Base-by-base conservation (phyloP, 2,888 invertebrate genomes). In the Acronicta alni region DNA sequence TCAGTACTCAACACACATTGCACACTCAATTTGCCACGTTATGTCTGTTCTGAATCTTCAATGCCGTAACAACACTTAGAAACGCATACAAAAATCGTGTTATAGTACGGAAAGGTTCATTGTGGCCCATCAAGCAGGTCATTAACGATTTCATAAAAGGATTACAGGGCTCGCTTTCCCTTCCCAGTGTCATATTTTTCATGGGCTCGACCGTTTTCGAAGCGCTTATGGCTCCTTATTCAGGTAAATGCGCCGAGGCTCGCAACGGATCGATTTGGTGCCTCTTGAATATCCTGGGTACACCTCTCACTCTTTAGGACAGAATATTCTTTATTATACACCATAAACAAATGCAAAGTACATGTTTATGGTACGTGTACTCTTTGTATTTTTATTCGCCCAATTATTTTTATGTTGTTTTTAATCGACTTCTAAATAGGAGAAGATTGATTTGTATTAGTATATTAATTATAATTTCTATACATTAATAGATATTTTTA, bases 131-230 rank as follows among this genome's bases (percentile, higher is more conserved):
- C 89, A 87, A 82, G 84, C 71, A 79, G 82, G 84, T 91, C 92
- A 91, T 92, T 92, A 92, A 89, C 89, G 88, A 89, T 91, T 91
- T 89, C 89, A 91, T 91, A 91, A 90, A 91, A 87, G 89, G 91
- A 89, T 89, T 89, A 91, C 85, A 84, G 87, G 82, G 83, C 85
- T 81, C 85, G 84, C 84, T 88, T 90, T 84, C 89, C 81, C 87
- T 86, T 86, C 85, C 85, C 81, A 81, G 79, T 87, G 85, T 88
- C 87, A 89, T 89, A 91, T 90, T 92, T 91, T 88, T 87, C 86
- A 87, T 85, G 87, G 86, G 86, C 81, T 84, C 84, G 84, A 84
- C 87, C 87, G 78, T 92, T 90, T 88, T 84, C 87, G 83, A 85
- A 86, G 84, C 83, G 85, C 85, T 86, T 86, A 83, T 75, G 81